Evolutionary conservation across 2,888 invertebrate species (phyloP), one percentile per base, ranked within the genome.

Genomic region (Dendrolimus houi): DNA sequence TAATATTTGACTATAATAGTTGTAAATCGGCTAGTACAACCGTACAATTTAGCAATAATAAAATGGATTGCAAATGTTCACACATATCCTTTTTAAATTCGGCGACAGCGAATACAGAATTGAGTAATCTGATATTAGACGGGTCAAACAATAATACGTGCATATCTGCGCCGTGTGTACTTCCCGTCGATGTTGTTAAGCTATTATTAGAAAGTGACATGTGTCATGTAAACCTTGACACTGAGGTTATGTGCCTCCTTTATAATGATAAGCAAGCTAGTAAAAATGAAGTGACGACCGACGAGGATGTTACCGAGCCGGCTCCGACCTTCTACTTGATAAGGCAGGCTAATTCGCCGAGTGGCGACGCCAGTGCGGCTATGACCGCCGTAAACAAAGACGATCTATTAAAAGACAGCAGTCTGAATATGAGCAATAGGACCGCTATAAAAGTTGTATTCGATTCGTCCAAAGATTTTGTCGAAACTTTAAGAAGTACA

Each of bases 51-150:
- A 76, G 64, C 41, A 74, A 80, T 53, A 92, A 92, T 60, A 79
- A 75, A 67, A 73, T 92, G 1, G 83, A 87, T 57, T 92, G 92
- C 64, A 82, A 77, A 65, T 92, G 92, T 63, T 80, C 79, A 7
- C 87, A 91, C 63, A 81, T 92, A 53, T 86, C 81, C 1, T 92
- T 89, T 75, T 69, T 91, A 1, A 80, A 76, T 56, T 68, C 74
- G 1, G 66, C 66, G 8, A 58, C 65, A 7, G 59, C 57, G 12
- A 76, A 77, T 54, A 68, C 66, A 7, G 85, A 87, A 58, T 76
- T 91, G n/a, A 85, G 87, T 64, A 74, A 69, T 58, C 71, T 84
- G 52, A 79, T 92, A 59, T 71, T 92, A 54, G 80, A 90, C 55
- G 64, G 72, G 1, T 64, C 74, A 1, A 83, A 81, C 59, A 89